Evolutionary conservation across 2,888 invertebrate species (phyloP), one percentile per base, ranked within the genome.

Genomic region (Willowsia nigromaculata): DNA sequence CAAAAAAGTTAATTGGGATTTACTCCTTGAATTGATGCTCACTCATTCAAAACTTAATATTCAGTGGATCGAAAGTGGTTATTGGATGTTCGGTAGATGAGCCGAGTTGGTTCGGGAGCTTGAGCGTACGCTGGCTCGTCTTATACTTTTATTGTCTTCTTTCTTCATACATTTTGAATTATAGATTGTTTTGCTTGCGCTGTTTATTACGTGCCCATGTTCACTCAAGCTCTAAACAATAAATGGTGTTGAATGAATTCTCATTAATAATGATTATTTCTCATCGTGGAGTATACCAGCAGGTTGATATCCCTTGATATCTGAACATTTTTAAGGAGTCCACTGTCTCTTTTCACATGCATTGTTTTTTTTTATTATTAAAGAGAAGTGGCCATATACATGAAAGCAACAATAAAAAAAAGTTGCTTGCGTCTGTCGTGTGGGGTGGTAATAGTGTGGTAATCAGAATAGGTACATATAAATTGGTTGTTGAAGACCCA

Each of bases 1-100:
- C 71, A 90, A 91, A 89, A 90, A 91, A 91, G 91, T 91, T 91
- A 91, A 91, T 91, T 91, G 91, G 91, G 88, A 91, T 91, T 91
- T 89, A 89, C 89, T 89, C 86, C 91, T 89, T 88, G 91, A 90
- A 91, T 91, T 90, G 88, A 78, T 78, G 78, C 82, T 89, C 80
- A 78, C 88, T 91, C 89, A 90, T 87, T 90, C 91, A 89, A 87
- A n/a, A 90, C 89, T 85, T 88, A 89, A 89, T 86, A 83, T 83
- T 76, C 68, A 82, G 56, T 56, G 1, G 88, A 86, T 86, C 47
- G 81, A 71, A 74, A 74, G 47, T 43, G 47, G 71, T 78, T 86
- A 53, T 86, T 78, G 62, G 30, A 27, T 43, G 62, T 1, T 15
- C 2, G 15, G 27, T n/a, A 22, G 15, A 65, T 68, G n/a, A 15